Conservation (phyloP, 2,113 vertebrate genomes). For the Perca schrenkii region DNA sequence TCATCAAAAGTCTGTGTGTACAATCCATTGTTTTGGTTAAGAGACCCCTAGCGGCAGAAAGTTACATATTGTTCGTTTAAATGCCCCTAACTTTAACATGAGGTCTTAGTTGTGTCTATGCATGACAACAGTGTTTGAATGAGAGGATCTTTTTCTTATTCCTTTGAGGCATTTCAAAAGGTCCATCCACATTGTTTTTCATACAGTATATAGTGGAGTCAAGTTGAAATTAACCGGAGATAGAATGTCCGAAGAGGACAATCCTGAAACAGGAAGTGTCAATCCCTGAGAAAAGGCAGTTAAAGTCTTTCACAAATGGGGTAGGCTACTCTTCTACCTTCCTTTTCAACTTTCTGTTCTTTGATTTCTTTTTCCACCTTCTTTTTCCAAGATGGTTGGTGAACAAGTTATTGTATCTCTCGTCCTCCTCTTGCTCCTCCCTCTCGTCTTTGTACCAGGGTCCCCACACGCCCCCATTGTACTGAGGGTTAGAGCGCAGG, state of each 20-base stretch:
- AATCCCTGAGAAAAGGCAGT: constrained; percentile 80
- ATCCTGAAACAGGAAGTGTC: constrained; percentile 53
- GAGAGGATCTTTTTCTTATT: constrained; percentile 62
- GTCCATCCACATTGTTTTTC: constrained; percentile 29
- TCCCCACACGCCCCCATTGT: constrained; percentile 96
- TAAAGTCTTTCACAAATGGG: constrained; percentile 54
- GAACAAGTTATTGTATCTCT: constrained; percentile 72
- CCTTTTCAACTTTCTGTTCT: constrained; percentile 84
- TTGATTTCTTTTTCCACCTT: constrained; percentile 81
- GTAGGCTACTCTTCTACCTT: constrained; percentile 64
- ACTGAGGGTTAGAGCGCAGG: constrained; percentile 94
- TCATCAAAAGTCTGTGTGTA: too few relatives aligned
- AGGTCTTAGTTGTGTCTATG: constrained; percentile 67
- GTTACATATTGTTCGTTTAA: background rate
- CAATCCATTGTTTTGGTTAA: too few relatives aligned
- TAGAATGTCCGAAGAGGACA: constrained; percentile 37
- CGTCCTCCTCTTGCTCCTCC: constrained; percentile 84
- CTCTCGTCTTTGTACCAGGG: constrained; percentile 93
- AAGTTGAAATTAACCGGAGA: constrained; percentile 42
- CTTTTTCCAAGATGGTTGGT: constrained; percentile 79
- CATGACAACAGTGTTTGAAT: constrained; percentile 72
- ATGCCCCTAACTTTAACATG: constrained; percentile 54
- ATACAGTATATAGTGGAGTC: constrained; percentile 53
- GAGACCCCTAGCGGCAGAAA: too few relatives aligned
- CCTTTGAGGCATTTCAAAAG: constrained; percentile 44